Percentiles rank a stretch among this genome's conserved stretches.
Conservation (phyloP, 2,797 vertebrate genomes). For the Euphonia xanthogaster region DNA sequence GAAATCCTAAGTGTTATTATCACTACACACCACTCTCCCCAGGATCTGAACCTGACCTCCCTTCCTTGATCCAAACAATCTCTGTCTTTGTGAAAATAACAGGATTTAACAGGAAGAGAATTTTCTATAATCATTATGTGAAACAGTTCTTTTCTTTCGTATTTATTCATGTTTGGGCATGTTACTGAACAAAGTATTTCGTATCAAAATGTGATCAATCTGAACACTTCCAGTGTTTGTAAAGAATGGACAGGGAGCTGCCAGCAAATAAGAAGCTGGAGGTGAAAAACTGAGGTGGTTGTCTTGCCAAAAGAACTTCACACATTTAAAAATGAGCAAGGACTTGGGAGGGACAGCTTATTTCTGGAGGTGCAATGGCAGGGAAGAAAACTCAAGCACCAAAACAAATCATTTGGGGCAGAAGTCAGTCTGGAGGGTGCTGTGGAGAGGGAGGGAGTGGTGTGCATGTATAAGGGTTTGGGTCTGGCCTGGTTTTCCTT, state of each 20-base stretch:
- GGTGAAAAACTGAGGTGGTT: background rate
- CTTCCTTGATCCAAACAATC: slow-evolving; percentile 16
- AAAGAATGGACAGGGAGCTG: background rate
- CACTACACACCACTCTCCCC: slow-evolving; percentile 14
- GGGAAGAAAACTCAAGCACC: background rate
- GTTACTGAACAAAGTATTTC: background rate
- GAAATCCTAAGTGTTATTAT: slow-evolving; percentile 19
- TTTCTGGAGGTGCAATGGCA: background rate
- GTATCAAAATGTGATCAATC: background rate
- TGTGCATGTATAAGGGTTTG: background rate
- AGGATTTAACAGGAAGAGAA: slow-evolving; percentile 5
- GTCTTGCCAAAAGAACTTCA: background rate
- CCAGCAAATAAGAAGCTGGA: background rate
- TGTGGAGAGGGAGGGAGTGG: background rate
- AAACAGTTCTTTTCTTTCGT: background rate
- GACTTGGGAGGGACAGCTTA: background rate
- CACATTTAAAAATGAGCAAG: background rate
- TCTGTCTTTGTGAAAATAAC: background rate
- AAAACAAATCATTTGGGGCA: background rate
- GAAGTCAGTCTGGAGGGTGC: background rate
- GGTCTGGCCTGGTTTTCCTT: slow-evolving; percentile 3
- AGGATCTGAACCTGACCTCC: slow-evolving; percentile 57
- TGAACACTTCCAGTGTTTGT: background rate
- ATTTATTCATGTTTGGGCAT: background rate
- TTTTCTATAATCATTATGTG: background rate